Conservation (phyloP, 2,797 vertebrate genomes). For the Scarus forsteni region DNA sequence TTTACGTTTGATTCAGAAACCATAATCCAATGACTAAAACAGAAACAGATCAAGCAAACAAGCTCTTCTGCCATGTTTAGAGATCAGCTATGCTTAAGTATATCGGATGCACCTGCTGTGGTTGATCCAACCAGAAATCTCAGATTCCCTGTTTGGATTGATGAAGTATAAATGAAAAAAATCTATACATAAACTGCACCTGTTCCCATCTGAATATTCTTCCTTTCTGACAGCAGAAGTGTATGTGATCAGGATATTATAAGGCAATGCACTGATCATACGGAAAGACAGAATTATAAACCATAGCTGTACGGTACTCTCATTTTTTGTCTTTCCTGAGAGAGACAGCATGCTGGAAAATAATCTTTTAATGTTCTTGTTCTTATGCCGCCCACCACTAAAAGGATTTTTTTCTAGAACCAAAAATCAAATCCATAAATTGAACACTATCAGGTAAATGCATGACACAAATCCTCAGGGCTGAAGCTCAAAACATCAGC, state of each 20-base stretch:
- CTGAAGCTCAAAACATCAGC: conserved; percentile 30
- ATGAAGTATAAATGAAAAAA: too few relatives aligned
- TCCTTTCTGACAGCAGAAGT: neutral
- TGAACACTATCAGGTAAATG: conserved; percentile 17
- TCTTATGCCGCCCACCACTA: neutral
- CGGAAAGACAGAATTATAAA: neutral
- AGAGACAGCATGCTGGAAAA: neutral
- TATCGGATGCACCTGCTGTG: too few relatives aligned
- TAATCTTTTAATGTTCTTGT: neutral
- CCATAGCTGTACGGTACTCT: conserved; percentile 8
- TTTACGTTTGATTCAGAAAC: too few relatives aligned
- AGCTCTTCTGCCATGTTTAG: too few relatives aligned
- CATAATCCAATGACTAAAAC: too few relatives aligned
- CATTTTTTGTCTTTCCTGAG: conserved; percentile 6
- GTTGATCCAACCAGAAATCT: too few relatives aligned
- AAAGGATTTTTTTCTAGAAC: conserved; percentile 25
- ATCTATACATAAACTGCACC: too few relatives aligned
- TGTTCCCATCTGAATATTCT: too few relatives aligned
- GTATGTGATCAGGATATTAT: neutral
- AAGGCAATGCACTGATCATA: neutral
- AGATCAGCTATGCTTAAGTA: too few relatives aligned
- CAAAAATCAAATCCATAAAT: conserved; percentile 21
- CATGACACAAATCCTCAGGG: conserved; percentile 16
- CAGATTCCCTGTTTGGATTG: too few relatives aligned
- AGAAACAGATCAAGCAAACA: too few relatives aligned